Percentiles rank a stretch among this genome's conserved stretches.
phyloP scores from a whole-genome alignment of 2,888 invertebrate species.

The Eristalis pertinax region DNA sequence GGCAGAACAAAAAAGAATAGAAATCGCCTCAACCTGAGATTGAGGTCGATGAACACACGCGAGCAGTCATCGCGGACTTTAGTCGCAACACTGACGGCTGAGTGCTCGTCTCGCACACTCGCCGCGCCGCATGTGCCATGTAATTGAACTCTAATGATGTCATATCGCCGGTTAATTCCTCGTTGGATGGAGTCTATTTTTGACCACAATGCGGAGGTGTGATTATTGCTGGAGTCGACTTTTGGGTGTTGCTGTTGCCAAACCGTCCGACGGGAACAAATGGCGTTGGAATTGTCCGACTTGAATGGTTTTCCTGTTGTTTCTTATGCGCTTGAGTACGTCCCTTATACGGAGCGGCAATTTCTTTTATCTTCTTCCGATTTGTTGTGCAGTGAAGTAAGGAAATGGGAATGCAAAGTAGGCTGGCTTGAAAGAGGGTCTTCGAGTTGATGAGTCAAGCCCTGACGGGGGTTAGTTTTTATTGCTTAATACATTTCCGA shows the following conservation, averaged over 20 bases:
- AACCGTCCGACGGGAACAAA: neutral
- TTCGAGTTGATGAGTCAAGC: neutral
- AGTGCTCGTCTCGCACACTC: neutral
- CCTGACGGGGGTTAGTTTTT: neutral
- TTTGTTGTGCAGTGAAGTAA: neutral
- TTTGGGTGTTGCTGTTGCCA: neutral
- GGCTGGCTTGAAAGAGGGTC: neutral
- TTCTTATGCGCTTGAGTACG: neutral
- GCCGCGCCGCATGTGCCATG: slow-evolving; percentile 14
- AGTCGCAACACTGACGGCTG: neutral
- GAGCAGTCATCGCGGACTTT: neutral
- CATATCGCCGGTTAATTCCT: slow-evolving; percentile 53
- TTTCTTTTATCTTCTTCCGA: neutral
- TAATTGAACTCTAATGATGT: slow-evolving; percentile 71
- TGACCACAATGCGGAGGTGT: slow-evolving; percentile 56
- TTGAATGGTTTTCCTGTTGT: neutral
- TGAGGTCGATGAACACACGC: slow-evolving; percentile 51
- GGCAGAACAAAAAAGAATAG: neutral
- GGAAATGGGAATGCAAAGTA: neutral
- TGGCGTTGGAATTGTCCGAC: no score
- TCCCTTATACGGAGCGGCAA: neutral
- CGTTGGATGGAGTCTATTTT: slow-evolving; percentile 42
- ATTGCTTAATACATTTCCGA: neutral
- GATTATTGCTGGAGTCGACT: neutral
- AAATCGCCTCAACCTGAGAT: slow-evolving; percentile 27